Conservation (phyloP, 2,113 vertebrate genomes). For the Heptranchias perlo region DNA sequence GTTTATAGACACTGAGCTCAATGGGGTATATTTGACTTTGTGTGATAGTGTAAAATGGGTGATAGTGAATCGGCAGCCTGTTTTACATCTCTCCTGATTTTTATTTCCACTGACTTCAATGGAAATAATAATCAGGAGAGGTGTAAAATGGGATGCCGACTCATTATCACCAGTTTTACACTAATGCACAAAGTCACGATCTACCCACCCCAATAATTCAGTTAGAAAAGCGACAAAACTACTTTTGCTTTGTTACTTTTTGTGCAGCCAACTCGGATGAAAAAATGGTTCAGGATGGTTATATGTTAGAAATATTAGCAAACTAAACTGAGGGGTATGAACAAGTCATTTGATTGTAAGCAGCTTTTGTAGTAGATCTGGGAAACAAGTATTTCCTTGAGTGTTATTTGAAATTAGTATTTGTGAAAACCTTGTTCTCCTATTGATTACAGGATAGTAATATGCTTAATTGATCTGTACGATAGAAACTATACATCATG, state of each 20-base stretch:
- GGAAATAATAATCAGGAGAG: neutral
- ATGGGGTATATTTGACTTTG: neutral
- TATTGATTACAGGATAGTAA: neutral
- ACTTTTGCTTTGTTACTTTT: neutral
- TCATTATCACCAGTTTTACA: neutral
- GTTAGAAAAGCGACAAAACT: neutral
- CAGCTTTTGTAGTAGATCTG: neutral
- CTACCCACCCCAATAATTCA: neutral
- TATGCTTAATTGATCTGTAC: neutral
- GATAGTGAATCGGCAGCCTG: neutral
- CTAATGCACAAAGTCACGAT: neutral
- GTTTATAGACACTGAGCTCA: neutral
- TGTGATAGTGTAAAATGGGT: neutral
- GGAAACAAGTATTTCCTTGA: neutral
- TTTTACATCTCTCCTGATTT: neutral
- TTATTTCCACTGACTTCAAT: neutral
- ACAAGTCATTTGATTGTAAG: neutral
- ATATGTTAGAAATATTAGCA: neutral
- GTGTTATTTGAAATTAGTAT: neutral
- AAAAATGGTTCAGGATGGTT: neutral
- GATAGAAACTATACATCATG: neutral
- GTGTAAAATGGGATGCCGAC: neutral
- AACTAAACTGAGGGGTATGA: neutral
- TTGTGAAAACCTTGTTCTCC: neutral
- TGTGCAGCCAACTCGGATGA: neutral